Conservation (phyloP, 2,113 vertebrate species). For the Ailurus styani region DNA sequence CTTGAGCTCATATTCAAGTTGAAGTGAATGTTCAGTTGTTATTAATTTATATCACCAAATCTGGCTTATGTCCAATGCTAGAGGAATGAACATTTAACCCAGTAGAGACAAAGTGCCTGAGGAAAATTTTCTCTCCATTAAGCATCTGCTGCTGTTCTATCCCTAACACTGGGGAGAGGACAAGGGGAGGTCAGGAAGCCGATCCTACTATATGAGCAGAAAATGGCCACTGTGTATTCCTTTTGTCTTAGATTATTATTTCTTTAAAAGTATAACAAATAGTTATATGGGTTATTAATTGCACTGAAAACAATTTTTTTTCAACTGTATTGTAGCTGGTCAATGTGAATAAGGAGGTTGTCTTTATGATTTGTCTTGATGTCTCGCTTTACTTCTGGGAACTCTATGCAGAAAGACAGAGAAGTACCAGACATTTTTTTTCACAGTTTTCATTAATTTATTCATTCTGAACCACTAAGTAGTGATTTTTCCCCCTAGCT, state of each 20-base stretch:
- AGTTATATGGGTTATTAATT: neutral
- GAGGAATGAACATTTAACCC: neutral
- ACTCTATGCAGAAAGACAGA: slow-evolving; percentile 62
- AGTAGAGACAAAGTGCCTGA: neutral
- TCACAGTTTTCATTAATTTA: slow-evolving; percentile 80
- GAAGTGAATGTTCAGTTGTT: neutral
- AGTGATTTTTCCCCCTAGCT: slow-evolving; percentile 87
- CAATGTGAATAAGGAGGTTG: neutral
- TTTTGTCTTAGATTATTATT: neutral
- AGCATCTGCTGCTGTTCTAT: neutral
- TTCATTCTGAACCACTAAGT: slow-evolving; percentile 84
- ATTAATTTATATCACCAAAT: neutral
- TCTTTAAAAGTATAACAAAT: neutral
- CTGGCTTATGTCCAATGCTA: neutral
- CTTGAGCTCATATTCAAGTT: neutral
- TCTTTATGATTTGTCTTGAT: neutral
- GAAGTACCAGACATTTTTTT: slow-evolving; percentile 64
- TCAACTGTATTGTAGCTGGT: neutral
- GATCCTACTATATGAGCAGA: neutral
- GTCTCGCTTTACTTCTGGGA: slow-evolving; percentile 41
- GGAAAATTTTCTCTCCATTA: neutral
- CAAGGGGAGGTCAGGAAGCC: neutral
- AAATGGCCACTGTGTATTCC: neutral
- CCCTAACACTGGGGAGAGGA: neutral
- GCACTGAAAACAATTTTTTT: neutral